Evolutionary conservation across 1,140 invertebrate species (phyloP).

Genomic region (Telenomus remus): DNA sequence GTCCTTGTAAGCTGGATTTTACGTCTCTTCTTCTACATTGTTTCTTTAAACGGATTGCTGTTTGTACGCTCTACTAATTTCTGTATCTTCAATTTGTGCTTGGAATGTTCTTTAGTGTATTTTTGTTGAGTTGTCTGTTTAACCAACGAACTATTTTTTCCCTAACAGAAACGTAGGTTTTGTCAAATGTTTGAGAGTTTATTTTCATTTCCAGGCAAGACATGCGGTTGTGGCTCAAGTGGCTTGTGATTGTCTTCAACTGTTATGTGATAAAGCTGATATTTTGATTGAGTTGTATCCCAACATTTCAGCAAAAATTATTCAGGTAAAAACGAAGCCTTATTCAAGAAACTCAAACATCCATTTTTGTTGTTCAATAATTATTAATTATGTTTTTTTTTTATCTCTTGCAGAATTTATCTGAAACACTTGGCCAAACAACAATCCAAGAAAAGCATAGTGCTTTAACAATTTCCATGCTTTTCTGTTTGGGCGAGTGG

Average conservation of each 20-base stretch:
- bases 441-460: slow-evolving; percentile 74
- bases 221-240: slow-evolving; percentile 90
- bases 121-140: neutral
- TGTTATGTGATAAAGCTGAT: slow-evolving; percentile 88
- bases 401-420: slow-evolving; percentile 77
- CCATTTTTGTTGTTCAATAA: too few species aligned
- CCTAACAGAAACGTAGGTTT: neutral
- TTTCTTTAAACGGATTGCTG: slow-evolving; percentile 6
- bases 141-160: slow-evolving; percentile 3
- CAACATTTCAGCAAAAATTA: slow-evolving; percentile 84
- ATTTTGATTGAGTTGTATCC: slow-evolving; percentile 85
- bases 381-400: slow-evolving; percentile 6
- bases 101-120: too few species aligned
- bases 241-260: slow-evolving; percentile 88
- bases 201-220: slow-evolving; percentile 79
- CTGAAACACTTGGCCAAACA: slow-evolving; percentile 77
- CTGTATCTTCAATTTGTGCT: too few species aligned
- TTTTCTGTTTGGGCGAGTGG: slow-evolving; percentile 95
- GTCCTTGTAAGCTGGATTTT: slow-evolving; percentile 26
- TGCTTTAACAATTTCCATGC: slow-evolving; percentile 85
- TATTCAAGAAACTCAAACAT: too few species aligned
- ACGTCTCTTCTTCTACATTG: slow-evolving; percentile 4
- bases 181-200: neutral
- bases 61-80: too few species aligned
- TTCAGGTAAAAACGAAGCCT: slow-evolving; percentile 78